phyloP scores from a whole-genome alignment of 2,797 vertebrate genomes.

The Cryptoprocta ferox region DNA sequence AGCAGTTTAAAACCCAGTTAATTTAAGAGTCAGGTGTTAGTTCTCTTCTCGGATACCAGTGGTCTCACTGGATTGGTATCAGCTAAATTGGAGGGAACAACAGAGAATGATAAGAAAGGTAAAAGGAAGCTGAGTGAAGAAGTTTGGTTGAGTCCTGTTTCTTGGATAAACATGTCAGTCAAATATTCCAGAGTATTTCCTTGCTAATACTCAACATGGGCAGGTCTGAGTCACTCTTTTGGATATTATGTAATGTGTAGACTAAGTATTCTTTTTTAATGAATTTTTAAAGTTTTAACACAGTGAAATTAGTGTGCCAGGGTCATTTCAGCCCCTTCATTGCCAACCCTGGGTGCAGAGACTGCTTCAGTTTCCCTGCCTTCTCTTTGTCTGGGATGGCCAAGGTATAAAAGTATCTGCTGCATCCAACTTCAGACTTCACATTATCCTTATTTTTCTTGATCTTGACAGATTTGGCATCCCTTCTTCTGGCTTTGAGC shows the following conservation, averaged over 20 bases:
- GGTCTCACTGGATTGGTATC: neutral
- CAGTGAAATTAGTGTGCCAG: neutral
- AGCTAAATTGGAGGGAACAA: neutral
- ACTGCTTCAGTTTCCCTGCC: neutral
- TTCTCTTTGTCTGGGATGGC: neutral
- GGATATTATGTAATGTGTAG: neutral
- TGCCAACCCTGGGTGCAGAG: neutral
- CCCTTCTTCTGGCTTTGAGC: neutral
- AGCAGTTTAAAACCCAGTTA: neutral
- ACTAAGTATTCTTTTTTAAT: neutral
- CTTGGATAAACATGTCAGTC: neutral
- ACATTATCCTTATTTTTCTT: neutral
- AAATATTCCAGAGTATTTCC: neutral
- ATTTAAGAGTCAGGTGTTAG: slow-evolving; percentile 3
- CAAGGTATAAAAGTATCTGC: neutral
- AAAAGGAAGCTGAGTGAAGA: neutral
- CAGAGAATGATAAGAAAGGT: neutral
- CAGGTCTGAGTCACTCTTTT: neutral
- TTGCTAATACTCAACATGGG: neutral
- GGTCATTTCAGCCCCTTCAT: neutral
- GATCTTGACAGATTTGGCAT: neutral
- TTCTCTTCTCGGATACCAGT: neutral
- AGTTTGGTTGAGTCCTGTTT: neutral
- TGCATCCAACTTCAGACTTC: neutral
- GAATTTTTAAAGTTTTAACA: neutral